phyloP scores from a whole-genome alignment of 1,140 invertebrate species.

The Melanaphis sacchari region DNA sequence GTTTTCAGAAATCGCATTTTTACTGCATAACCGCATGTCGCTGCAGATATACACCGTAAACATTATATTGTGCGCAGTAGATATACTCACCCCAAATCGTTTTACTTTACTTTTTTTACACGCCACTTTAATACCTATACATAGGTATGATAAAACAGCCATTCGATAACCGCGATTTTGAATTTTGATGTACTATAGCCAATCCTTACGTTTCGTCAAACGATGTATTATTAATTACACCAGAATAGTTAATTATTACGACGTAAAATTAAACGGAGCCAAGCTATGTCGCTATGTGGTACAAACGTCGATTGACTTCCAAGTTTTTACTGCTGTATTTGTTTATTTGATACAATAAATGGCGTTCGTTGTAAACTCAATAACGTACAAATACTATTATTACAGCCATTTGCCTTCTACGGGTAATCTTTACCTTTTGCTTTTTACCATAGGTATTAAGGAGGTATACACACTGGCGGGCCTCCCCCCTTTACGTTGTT shows the following conservation, averaged over 20 bases:
- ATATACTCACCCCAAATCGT: neutral
- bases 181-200: neutral
- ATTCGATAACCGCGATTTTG: neutral
- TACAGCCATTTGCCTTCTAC: neutral
- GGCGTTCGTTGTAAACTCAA: neutral
- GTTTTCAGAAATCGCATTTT: constrained; percentile 21
- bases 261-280: neutral
- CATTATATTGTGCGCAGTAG: neutral
- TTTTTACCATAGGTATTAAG: no score
- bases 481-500: no score
- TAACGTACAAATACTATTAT: no score
- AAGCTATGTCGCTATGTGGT: neutral
- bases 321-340: neutral
- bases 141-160: neutral
- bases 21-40: neutral
- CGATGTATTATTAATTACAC: neutral
- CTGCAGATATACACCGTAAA: neutral
- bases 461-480: no score
- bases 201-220: neutral
- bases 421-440: no score
- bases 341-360: neutral
- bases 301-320: neutral
- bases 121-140: neutral
- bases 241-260: neutral
- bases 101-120: neutral